Evolutionary conservation across 2,888 invertebrate genomes (phyloP), one percentile per base, ranked within the genome.

Genomic region (Resseliella maxima): DNA sequence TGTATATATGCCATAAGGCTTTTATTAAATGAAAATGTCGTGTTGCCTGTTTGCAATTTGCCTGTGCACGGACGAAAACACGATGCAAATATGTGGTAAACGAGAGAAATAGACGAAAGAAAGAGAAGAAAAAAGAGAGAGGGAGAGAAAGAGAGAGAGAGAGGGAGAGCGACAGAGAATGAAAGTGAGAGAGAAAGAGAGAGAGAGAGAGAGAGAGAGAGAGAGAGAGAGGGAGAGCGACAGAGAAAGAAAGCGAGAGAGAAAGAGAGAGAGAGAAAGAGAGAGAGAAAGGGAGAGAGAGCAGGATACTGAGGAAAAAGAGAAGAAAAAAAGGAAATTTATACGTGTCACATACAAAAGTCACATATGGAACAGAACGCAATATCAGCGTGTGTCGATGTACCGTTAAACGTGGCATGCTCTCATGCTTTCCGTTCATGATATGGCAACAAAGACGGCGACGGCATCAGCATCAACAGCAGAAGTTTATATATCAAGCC

Each of bases 271-370:
- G 59, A 3, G 59, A 59, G 59, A n/a, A n/a, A n/a, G n/a, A n/a
- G 21, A 12, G 50, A 50, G 12, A 50, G 50, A 50, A 41, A 41
- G 41, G 41, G 6, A 41, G 41, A 41, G 41, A 8, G 41, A 41
- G 41, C 41, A 12, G 12, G 41, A 8, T 5, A 41, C 6, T 24
- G 59, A 59, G 59, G 72, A 31, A 35, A 72, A 15, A 31, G 72
- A 31, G 72, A 72, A 59, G 27, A 59, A 12, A 12, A 12, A 72
- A 18, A 72, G 72, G n/a, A 27, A 72, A 21, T 27, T 35, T 31
- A 72, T 72, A 35, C 72, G 72, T 72, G 72, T 72, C 72, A 72
- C 72, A 72, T n/a, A 72, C 72, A 72, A 72, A 72, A 72, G 72
- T 72, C 72, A 72, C 72, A 72, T 72, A 72, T 72, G 72, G 72